phyloP scores from a whole-genome alignment of 2,113 vertebrate species.

The Empidonax alnorum region DNA sequence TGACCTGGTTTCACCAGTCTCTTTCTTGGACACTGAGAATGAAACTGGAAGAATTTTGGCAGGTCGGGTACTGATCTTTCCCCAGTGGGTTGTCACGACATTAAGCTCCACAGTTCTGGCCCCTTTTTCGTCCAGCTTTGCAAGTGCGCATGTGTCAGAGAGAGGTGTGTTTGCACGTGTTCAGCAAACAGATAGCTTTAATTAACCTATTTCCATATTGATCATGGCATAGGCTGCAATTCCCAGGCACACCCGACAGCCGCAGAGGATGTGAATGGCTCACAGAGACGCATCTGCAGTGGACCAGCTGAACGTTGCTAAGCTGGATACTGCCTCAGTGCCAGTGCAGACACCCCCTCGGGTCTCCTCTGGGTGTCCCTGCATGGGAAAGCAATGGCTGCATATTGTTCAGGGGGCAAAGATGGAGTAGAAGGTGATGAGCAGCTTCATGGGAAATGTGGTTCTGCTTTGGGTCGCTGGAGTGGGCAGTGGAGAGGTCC shows the following conservation, averaged over 20 bases:
- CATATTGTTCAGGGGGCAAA: background rate
- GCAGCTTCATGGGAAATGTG: background rate
- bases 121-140: background rate
- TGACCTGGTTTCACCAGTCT: background rate
- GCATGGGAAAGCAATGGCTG: background rate
- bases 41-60: background rate
- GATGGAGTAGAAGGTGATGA: accelerated
- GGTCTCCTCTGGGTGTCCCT: background rate
- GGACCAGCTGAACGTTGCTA: background rate
- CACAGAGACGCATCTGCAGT: background rate
- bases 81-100: background rate
- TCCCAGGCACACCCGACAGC: accelerated
- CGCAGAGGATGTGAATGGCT: background rate
- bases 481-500: background rate
- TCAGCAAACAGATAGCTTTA: background rate
- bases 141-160: background rate
- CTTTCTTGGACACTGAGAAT: background rate
- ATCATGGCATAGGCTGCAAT: background rate
- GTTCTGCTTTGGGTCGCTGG: background rate
- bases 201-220: background rate
- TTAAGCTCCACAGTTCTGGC: background rate
- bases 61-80: background rate
- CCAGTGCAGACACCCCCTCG: background rate
- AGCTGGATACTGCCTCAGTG: background rate
- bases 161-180: background rate